Percentiles rank a stretch among this genome's conserved stretches.
phyloP scores from a whole-genome alignment of 1,140 invertebrate species.

The Euborellia annulipes region DNA sequence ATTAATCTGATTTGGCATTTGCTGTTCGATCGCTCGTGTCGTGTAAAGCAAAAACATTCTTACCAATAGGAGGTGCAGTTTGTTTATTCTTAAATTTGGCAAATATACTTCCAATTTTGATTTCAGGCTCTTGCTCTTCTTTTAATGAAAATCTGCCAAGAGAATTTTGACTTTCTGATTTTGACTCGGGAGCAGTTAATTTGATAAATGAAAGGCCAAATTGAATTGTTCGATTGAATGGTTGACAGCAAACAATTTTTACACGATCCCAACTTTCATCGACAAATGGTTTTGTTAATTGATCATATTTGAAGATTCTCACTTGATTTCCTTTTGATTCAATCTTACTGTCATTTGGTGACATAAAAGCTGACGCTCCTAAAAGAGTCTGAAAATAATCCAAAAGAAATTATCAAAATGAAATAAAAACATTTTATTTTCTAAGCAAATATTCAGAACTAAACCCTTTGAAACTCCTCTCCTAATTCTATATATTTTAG shows the following conservation, averaged over 20 bases:
- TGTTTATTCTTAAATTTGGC: slow-evolving; percentile 24
- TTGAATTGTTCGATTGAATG: slow-evolving; percentile 62
- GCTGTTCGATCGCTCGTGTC: too few species aligned
- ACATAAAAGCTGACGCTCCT: slow-evolving; percentile 65
- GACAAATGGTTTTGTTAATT: slow-evolving; percentile 37
- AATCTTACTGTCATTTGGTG: slow-evolving; percentile 51
- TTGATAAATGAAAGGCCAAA: slow-evolving; percentile 70
- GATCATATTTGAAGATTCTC: slow-evolving; percentile 49
- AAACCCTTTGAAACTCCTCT: too few species aligned
- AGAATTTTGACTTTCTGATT: slow-evolving; percentile 12
- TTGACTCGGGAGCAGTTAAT: slow-evolving; percentile 34
- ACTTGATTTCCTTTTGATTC: slow-evolving; percentile 49
- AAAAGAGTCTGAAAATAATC: slow-evolving; percentile 54
- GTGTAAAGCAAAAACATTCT: slow-evolving; percentile 1
- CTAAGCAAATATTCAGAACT: too few species aligned
- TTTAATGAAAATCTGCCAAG: slow-evolving; percentile 47
- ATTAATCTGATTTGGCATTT: too few species aligned
- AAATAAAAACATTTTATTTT: too few species aligned
- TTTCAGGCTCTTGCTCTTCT: slow-evolving; percentile 27
- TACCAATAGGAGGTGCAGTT: slow-evolving; percentile 15
- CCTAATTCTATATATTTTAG: too few species aligned
- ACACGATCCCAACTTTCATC: slow-evolving; percentile 64
- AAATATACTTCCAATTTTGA: slow-evolving; percentile 35
- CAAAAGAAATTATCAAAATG: too few species aligned
- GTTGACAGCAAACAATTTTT: slow-evolving; percentile 72